Conservation (phyloP, 2,888 invertebrate species). For the Deroplatys truncata region DNA sequence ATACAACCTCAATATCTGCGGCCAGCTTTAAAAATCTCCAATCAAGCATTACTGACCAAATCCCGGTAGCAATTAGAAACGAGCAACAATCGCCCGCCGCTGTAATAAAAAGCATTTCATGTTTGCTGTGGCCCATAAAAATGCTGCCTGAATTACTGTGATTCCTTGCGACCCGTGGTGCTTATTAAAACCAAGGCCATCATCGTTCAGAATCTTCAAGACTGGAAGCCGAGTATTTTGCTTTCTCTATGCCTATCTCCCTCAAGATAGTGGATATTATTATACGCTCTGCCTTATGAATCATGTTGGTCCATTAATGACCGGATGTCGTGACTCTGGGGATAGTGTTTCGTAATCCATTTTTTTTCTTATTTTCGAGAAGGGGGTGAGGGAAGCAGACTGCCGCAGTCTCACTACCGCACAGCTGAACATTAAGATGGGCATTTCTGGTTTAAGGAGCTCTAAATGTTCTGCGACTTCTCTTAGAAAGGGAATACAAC, state of each 20-base stretch:
- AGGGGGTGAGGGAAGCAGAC: neutral
- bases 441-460: neutral
- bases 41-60: neutral
- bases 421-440: neutral
- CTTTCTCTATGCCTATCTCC: neutral
- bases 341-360: neutral
- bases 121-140: neutral
- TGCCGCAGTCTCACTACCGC: neutral
- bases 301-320: neutral
- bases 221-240: neutral
- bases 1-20: neutral
- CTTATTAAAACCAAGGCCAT: neutral
- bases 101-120: neutral
- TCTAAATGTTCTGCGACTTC: neutral
- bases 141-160: neutral
- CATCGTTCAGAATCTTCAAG: neutral
- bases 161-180: neutral
- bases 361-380: too few species aligned
- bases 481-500: neutral
- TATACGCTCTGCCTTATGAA: neutral
- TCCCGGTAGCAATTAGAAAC: neutral
- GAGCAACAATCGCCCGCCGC: neutral
- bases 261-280: neutral
- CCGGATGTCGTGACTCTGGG: neutral
- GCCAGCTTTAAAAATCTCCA: neutral